Evolutionary conservation across 2,888 invertebrate species (phyloP).

Genomic region (Crematogaster levior): DNA sequence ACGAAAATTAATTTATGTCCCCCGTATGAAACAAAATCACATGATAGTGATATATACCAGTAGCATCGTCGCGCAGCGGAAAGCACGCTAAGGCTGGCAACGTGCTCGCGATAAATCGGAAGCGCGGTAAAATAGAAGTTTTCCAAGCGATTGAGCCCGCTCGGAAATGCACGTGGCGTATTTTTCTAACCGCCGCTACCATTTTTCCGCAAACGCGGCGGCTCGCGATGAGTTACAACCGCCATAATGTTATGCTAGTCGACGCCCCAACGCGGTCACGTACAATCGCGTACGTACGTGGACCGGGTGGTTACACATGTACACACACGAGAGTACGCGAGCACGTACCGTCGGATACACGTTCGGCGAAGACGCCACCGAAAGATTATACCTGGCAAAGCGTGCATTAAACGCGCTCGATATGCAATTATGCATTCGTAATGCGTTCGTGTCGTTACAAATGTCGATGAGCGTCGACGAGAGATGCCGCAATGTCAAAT

Average conservation of each 20-base stretch:
- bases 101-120: constrained; percentile 54
- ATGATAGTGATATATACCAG: constrained; percentile 4
- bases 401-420: constrained; percentile 40
- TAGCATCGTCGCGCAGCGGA: constrained; percentile 25
- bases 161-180: constrained; percentile 51
- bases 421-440: constrained; percentile 55
- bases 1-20: constrained; percentile 2
- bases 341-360: constrained; percentile 7
- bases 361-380: constrained; percentile 38
- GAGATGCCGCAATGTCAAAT: constrained; percentile 1
- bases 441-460: constrained; percentile 41
- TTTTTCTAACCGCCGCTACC: constrained; percentile 38
- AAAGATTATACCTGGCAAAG: constrained; percentile 51
- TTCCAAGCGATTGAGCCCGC: constrained; percentile 49
- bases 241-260: constrained; percentile 51
- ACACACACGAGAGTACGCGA: neutral
- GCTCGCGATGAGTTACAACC: constrained; percentile 51
- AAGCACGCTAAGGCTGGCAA: constrained; percentile 40
- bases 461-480: neutral
- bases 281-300: constrained; percentile 42
- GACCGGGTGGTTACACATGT: constrained; percentile 27
- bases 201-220: constrained; percentile 51
- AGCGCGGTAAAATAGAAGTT: constrained; percentile 52
- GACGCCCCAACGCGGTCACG: constrained; percentile 43
- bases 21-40: neutral